A percentile compares a stretch with the other conserved stretches of the same genome.
Evolutionary conservation across 2,888 invertebrate species (phyloP).

Genomic region (Pharmacophagus antenor): DNA sequence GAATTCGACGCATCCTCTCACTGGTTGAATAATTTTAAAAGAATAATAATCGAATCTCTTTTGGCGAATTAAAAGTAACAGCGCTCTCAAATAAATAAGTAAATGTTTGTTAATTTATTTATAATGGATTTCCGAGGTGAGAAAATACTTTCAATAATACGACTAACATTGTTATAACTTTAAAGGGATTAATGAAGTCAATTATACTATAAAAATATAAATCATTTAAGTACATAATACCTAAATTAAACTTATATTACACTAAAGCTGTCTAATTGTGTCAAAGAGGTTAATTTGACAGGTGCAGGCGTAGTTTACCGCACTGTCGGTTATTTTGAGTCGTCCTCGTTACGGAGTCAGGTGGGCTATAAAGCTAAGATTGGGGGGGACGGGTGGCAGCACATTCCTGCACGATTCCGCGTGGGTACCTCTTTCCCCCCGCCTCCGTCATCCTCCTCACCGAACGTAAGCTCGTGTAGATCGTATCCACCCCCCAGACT

Average conservation of each 20-base stretch:
- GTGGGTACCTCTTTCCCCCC: no score
- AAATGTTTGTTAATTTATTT: no score
- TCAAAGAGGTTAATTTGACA: slow-evolving; percentile 12
- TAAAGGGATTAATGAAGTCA: no score
- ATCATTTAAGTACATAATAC: no score
- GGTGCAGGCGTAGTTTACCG: not conserved
- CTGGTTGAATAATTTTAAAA: slow-evolving; percentile 3
- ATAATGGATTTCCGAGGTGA: no score
- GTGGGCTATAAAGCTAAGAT: slow-evolving; percentile 40
- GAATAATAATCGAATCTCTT: not conserved
- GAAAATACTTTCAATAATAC: no score
- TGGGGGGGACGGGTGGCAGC: slow-evolving; percentile 48
- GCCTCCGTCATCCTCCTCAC: no score
- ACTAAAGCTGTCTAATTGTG: no score
- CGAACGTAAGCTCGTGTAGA: slow-evolving; percentile 45
- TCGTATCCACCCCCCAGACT: slow-evolving; percentile 44
- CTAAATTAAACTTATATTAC: no score
- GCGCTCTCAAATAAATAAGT: no score
- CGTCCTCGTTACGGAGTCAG: slow-evolving; percentile 40
- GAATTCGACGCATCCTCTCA: slow-evolving; percentile 21
- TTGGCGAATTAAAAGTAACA: not conserved
- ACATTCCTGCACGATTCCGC: slow-evolving; percentile 68
- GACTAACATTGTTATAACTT: no score
- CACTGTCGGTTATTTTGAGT: slow-evolving; percentile 31
- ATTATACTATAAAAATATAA: no score